Base-by-base conservation (phyloP, 2,888 invertebrate species). In the Brachyopa scutellaris region DNA sequence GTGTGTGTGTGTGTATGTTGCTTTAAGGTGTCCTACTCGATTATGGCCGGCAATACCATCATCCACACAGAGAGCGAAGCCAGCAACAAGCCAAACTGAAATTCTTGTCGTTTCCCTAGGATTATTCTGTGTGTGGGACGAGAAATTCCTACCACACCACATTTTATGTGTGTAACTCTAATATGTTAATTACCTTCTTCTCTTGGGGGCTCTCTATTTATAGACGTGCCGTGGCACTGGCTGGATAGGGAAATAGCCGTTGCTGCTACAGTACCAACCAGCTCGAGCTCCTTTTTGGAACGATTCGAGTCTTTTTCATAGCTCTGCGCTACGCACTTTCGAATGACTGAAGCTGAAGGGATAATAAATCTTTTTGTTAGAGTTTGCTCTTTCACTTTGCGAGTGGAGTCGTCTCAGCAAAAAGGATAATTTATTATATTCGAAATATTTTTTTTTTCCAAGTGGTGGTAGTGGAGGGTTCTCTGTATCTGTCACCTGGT, bases 121-220 rank as follows among this genome's bases (percentile, higher is more conserved):
- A 69, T 62, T 29, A 51, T 57, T 70, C 42, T 53, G 66, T 84
- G 84, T 84, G 85, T 85, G 85, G 85, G 85, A 84, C 84, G 83
- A 77, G 31, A 74, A 85, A 85, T 85, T 85, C 78, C 77, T 80
- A 76, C 78, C 80, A 66, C 80, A 67, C 80, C 83, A 84, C 85
- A 85, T 84, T 78, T 84, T 84, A 45, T 80, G 77, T 84, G 85
- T 85, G 85, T 76, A 84, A 79, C 85, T 85, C 78, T 84, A 85
- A 85, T 85, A 85, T 85, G 85, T 85, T 85, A 85, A 85, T 85
- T 85, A 85, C 84, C 74, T 79, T 66, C 64, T 59, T 51, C 69
- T 80, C 69, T 67, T 17, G 36, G 42, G 59, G 23, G 13, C 66
- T 72, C 64, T 66, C 76, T 70, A 82, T 76, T 76, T 70, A 59